phyloP scores from a whole-genome alignment of 1,140 invertebrate species.

The Anagrus nilaparvatae region DNA sequence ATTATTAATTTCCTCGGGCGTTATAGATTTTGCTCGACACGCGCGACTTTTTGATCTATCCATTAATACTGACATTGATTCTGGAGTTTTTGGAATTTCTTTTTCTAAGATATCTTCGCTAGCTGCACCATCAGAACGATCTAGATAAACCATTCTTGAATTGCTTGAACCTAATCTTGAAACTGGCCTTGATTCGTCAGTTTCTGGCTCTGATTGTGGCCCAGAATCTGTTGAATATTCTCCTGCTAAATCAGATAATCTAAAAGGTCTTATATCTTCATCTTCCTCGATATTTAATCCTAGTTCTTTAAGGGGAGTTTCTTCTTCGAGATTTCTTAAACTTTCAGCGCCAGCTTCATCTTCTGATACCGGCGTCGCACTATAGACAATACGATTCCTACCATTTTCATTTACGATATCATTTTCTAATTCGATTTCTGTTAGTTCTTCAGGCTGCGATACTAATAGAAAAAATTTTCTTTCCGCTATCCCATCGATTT shows the following conservation, averaged over 20 bases:
- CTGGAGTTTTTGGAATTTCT: background rate
- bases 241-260: slow-evolving; percentile 31
- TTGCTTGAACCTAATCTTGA: slow-evolving; percentile 30
- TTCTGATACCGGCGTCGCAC: background rate
- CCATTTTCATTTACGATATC: slow-evolving; percentile 16
- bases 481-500: slow-evolving; percentile 47
- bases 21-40: background rate
- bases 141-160: slow-evolving; percentile 24
- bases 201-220: slow-evolving; percentile 36
- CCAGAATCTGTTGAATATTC: slow-evolving; percentile 38
- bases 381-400: slow-evolving; percentile 4
- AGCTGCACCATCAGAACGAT: slow-evolving; percentile 26
- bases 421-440: slow-evolving; percentile 35
- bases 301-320: slow-evolving; percentile 24
- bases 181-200: slow-evolving; percentile 33
- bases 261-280: slow-evolving; percentile 27
- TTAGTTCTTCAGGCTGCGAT: slow-evolving; percentile 52
- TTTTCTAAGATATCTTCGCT: slow-evolving; percentile 29
- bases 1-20: background rate
- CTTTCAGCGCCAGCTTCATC: slow-evolving; percentile 11
- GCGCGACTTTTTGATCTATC: background rate
- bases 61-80: background rate
- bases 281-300: slow-evolving; percentile 18
- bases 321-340: slow-evolving; percentile 10
- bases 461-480: slow-evolving; percentile 55